phyloP scores from a whole-genome alignment of 2,888 invertebrate species.

The Bruchidius siliquastri region DNA sequence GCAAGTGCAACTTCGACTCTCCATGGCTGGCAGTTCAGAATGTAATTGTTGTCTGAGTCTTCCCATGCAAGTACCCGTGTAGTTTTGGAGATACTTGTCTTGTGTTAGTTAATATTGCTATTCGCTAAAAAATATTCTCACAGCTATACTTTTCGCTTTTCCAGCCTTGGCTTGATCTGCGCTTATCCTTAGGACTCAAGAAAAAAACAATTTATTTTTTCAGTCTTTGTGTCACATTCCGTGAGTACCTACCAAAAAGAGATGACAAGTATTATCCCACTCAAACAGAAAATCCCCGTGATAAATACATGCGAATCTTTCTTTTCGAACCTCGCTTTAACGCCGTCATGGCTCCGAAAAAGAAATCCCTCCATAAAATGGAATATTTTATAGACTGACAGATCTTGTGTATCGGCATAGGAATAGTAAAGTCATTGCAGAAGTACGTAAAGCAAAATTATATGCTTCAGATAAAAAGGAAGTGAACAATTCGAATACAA shows the following conservation, averaged over 20 bases:
- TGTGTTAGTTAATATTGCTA: too few relatives aligned
- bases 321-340: not conserved
- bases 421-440: not conserved
- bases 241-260: not conserved
- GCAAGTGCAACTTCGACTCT: too few relatives aligned
- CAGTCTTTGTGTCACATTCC: not conserved
- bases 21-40: too few relatives aligned
- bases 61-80: too few relatives aligned
- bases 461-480: too few relatives aligned
- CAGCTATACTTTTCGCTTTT: not conserved
- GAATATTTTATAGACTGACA: not conserved
- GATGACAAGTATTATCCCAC: not conserved
- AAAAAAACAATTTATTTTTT: not conserved
- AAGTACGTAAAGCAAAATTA: not conserved
- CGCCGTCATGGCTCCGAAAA: not conserved
- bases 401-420: not conserved
- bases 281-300: not conserved
- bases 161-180: not conserved
- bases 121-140: too few relatives aligned
- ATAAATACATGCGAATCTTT: not conserved
- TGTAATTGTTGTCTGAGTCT: too few relatives aligned
- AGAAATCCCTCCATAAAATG: not conserved
- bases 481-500: too few relatives aligned
- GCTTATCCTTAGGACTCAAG: not conserved
- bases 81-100: too few relatives aligned